A percentile compares a stretch with the other conserved stretches of the same genome.
Conservation (phyloP, 2,888 invertebrate genomes). For the Tipula helvola region DNA sequence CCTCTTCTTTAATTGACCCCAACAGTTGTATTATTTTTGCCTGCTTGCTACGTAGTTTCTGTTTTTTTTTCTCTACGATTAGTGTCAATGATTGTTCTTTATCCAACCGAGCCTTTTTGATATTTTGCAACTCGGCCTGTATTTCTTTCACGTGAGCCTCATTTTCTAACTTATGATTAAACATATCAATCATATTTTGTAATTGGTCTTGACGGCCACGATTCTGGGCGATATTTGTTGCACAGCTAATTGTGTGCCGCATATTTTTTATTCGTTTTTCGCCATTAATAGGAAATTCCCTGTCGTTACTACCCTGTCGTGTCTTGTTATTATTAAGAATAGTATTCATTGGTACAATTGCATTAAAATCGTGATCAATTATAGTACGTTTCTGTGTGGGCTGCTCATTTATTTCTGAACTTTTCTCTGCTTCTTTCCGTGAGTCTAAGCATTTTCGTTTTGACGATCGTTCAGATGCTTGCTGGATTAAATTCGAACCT, state of each 20-base stretch:
- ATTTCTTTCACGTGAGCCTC: not conserved
- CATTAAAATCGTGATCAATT: no score
- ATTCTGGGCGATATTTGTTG: not conserved
- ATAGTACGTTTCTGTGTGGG: no score
- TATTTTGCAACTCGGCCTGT: not conserved
- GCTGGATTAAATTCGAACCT: not conserved
- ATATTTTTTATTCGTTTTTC: not conserved
- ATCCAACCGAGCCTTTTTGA: not conserved
- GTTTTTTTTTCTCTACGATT: not conserved
- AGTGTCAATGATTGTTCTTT: not conserved
- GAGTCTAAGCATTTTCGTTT: not conserved
- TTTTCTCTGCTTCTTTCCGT: not conserved
- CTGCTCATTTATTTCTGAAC: not conserved
- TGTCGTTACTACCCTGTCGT: no score
- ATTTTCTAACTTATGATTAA: not conserved
- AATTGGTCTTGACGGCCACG: not conserved
- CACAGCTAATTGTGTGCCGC: not conserved
- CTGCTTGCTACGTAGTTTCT: not conserved
- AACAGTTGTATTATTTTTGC: not conserved
- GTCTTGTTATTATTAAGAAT: no score
- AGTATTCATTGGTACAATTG: no score
- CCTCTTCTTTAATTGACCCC: not conserved
- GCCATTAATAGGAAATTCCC: no score
- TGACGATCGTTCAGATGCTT: not conserved
- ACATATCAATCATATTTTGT: not conserved